These are phyloP conservation scores for Rhogogaster chlorosoma DNA, from an alignment of 2,888 invertebrate genomes.

Conservation along the genomic window DNA sequence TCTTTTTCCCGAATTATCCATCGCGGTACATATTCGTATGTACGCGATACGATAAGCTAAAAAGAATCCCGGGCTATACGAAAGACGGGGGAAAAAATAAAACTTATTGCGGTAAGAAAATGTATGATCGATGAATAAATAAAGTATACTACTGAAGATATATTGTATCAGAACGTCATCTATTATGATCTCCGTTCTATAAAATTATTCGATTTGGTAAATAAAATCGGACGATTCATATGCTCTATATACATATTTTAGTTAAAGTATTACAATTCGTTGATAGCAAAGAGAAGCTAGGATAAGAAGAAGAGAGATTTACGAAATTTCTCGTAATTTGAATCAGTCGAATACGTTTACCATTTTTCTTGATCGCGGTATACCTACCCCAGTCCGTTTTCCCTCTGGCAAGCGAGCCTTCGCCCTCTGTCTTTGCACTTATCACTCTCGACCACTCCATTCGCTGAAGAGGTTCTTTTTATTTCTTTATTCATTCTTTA, in stretches of 20 bases:
- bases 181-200: not conserved
- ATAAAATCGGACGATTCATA: not conserved
- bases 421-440: not conserved
- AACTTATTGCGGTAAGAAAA: not conserved
- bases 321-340: not conserved
- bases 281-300: not conserved
- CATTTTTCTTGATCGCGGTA: not conserved
- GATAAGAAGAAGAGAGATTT: not conserved
- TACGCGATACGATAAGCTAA: not conserved
- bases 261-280: not conserved
- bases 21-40: not conserved
- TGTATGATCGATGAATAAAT: not conserved
- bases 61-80: not conserved
- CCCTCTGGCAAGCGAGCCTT: not conserved
- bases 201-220: not conserved
- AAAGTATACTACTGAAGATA: not conserved
- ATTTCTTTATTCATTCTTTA: not conserved
- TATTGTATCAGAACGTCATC: not conserved
- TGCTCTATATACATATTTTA: not conserved
- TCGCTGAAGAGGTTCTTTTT: not conserved
- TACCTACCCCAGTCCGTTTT: not conserved
- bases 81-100: not conserved
- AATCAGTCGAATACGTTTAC: conserved; percentile 1
- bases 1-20: not conserved
- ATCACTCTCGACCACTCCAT: conserved; percentile 20